These are phyloP conservation scores for Lasioglossum zephyrum DNA, from an alignment of 2,888 invertebrate species.

Conservation along the genomic window DNA sequence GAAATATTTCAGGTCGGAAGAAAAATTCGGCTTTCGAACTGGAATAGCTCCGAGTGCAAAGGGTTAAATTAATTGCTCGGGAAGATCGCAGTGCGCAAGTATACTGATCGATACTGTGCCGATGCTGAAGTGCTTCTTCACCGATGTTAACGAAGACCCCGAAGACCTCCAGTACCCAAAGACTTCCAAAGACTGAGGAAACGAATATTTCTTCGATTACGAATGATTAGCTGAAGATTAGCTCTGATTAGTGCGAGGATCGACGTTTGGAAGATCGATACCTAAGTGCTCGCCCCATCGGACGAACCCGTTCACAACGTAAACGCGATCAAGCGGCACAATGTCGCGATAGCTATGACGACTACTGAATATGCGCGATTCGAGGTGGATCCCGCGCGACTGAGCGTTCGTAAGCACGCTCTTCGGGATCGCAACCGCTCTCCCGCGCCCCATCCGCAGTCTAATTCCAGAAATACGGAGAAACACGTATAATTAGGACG, in stretches of 20 bases:
- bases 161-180: too few species aligned
- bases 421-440: conserved; percentile 61
- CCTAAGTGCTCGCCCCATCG: conserved; percentile 65
- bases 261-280: conserved; percentile 29
- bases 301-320: conserved; percentile 38
- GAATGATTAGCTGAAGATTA: too few species aligned
- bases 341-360: conserved; percentile 23
- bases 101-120: too few species aligned
- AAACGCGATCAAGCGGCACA: conserved; percentile 26
- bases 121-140: neutral
- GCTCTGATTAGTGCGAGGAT: too few species aligned
- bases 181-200: neutral
- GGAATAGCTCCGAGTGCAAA: too few species aligned
- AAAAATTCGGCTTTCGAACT: too few species aligned
- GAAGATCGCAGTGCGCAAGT: too few species aligned
- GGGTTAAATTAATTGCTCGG: too few species aligned
- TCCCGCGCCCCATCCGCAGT: conserved; percentile 74
- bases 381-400: conserved; percentile 79
- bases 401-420: conserved; percentile 77
- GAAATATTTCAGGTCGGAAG: too few species aligned
- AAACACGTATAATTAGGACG: conserved; percentile 82
- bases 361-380: conserved; percentile 63
- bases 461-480: conserved; percentile 84
- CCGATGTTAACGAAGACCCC: neutral
- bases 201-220: neutral